phyloP scores from a whole-genome alignment of 2,797 vertebrate species.

The Acanthopagrus latus region DNA sequence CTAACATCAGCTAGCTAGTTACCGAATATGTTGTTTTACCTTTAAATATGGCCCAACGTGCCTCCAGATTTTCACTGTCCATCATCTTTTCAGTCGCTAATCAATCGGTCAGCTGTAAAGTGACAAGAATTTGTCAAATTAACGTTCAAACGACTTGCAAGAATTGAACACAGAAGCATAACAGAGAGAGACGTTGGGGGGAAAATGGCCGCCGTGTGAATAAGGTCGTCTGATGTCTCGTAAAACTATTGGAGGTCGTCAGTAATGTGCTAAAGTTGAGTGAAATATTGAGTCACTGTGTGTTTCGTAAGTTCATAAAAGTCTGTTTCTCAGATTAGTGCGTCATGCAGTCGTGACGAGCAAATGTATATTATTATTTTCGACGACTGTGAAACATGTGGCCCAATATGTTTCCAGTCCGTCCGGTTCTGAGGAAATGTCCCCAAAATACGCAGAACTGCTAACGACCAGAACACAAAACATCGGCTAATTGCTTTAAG shows the following conservation, averaged over 20 bases:
- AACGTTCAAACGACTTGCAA: no score
- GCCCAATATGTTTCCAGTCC: neutral
- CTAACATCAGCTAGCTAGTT: no score
- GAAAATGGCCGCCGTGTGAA: no score
- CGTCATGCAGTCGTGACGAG: neutral
- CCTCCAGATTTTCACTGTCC: no score
- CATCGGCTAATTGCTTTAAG: constrained; percentile 53
- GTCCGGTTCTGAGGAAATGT: constrained; percentile 57
- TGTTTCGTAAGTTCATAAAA: neutral
- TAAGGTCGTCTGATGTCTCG: neutral
- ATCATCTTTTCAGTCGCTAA: no score
- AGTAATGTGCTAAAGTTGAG: neutral
- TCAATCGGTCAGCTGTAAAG: no score
- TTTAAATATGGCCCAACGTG: no score
- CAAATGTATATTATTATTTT: constrained; percentile 15
- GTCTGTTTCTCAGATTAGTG: constrained; percentile 17
- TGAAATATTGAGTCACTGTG: neutral
- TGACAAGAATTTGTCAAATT: no score
- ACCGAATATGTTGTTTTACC: no score
- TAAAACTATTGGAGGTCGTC: neutral
- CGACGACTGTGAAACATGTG: neutral
- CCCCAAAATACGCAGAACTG: constrained; percentile 49
- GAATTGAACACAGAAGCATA: no score
- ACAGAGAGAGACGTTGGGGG: no score
- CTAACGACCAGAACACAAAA: neutral